A percentile compares a stretch with the other conserved stretches of the same genome.
Conservation (phyloP, 1,140 invertebrate species). For the Paralvinella palmiformis region DNA sequence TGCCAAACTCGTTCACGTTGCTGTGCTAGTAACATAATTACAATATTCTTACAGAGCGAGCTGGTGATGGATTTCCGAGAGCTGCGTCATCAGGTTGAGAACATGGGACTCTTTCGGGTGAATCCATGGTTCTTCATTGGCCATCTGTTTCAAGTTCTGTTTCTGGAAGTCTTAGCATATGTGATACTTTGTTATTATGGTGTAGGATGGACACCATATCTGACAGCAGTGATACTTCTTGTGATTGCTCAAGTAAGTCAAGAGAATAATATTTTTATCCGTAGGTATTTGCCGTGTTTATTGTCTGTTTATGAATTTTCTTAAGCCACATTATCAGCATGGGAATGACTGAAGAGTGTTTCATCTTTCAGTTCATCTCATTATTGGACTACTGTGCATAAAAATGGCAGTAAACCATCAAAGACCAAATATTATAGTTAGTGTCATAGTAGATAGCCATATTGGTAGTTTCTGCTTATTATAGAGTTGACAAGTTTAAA, state of each 20-base stretch:
- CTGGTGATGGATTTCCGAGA: conserved; percentile 32
- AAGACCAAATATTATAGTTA: too few relatives aligned
- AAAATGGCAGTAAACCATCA: too few relatives aligned
- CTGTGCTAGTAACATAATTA: background rate
- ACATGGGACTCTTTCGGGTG: conserved; percentile 34
- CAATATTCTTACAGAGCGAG: background rate
- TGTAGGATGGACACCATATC: conserved; percentile 24
- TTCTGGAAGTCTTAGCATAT: conserved; percentile 35
- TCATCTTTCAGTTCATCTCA: too few relatives aligned
- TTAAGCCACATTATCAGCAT: too few relatives aligned
- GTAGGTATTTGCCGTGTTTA: too few relatives aligned
- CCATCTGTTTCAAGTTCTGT: conserved; percentile 37
- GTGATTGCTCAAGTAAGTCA: conserved; percentile 38
- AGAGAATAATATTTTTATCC: too few relatives aligned
- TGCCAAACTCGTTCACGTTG: conserved; percentile 25
- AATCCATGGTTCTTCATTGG: conserved; percentile 38
- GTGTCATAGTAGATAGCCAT: too few relatives aligned
- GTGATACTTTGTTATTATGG: conserved; percentile 29
- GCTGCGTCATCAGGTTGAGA: conserved; percentile 34
- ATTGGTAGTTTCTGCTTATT: too few relatives aligned
- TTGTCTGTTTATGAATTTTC: too few relatives aligned
- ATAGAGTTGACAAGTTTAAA: too few relatives aligned
- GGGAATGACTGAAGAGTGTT: too few relatives aligned
- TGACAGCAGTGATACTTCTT: conserved; percentile 26
- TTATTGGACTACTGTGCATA: too few relatives aligned